These are phyloP conservation scores for Desoria tigrina DNA, from an alignment of 2,888 invertebrate genomes.

Conservation along the genomic window DNA sequence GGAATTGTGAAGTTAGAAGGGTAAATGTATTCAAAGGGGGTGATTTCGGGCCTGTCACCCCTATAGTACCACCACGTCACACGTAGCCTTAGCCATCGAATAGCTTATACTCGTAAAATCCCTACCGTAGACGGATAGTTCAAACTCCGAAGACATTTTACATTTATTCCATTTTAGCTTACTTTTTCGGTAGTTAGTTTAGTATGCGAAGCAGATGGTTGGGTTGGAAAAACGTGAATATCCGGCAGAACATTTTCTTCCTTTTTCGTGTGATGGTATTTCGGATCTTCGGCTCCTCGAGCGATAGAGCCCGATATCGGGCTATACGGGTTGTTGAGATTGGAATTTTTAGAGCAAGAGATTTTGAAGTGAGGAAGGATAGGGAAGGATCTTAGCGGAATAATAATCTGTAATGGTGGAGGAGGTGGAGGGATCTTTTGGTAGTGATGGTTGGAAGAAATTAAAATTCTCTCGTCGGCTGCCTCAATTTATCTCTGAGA, in stretches of 20 bases:
- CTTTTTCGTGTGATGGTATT: constrained; percentile 6
- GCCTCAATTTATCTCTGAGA: constrained; percentile 53
- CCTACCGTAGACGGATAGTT: no score
- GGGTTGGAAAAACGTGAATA: neutral
- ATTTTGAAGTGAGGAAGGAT: constrained; percentile 13
- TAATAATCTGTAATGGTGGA: neutral
- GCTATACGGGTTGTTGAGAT: constrained; percentile 18
- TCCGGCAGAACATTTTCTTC: constrained; percentile 9
- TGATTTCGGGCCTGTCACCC: constrained; percentile 10
- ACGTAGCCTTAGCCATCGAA: neutral
- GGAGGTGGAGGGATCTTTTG: neutral
- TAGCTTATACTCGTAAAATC: no score
- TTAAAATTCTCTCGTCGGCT: constrained; percentile 54
- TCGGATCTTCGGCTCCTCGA: neutral
- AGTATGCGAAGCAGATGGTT: constrained; percentile 37
- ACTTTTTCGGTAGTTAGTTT: constrained; percentile 29
- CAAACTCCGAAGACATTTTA: no score
- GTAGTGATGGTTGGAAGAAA: constrained; percentile 44
- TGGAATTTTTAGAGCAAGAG: constrained; percentile 21
- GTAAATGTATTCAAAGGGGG: constrained; percentile 21
- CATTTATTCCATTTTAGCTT: constrained; percentile 22
- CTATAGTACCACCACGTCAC: neutral
- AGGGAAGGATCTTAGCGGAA: neutral
- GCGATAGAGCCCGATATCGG: neutral
- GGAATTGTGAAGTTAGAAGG: neutral